Percentiles rank a stretch among this genome's conserved stretches.
Conservation (phyloP, 2,888 invertebrate species). For the Mycalesis mineus region DNA sequence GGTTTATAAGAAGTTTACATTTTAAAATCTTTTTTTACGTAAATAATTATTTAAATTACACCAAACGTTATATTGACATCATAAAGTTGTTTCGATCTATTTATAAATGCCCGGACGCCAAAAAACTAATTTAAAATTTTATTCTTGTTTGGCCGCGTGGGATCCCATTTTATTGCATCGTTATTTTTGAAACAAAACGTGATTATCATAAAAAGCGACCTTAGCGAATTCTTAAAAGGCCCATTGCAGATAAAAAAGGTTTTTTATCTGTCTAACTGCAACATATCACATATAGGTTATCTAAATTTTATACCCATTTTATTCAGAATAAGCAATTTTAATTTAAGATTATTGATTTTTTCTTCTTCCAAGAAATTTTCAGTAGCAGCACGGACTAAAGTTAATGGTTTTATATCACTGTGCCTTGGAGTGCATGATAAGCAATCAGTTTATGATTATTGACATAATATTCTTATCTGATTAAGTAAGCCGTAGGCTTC, state of each 20-base stretch:
- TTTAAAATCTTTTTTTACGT: background rate
- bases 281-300: background rate
- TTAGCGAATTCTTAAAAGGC: slow-evolving; percentile 17
- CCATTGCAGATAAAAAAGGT: background rate
- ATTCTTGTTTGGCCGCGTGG: slow-evolving; percentile 22
- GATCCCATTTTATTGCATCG: slow-evolving; percentile 27
- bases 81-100: slow-evolving; percentile 12
- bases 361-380: no score
- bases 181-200: slow-evolving; percentile 29
- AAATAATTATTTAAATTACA: slow-evolving; percentile 9
- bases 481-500: no score
- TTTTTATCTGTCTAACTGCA: background rate
- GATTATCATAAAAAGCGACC: slow-evolving; percentile 27
- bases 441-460: no score
- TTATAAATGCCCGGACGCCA: slow-evolving; percentile 18
- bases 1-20: no score
- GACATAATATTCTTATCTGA: no score
- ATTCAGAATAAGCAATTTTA: no score
- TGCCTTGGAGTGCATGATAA: no score
- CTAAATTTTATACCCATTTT: no score
- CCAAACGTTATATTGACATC: slow-evolving; percentile 10
- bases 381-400: no score
- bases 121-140: slow-evolving; percentile 27
- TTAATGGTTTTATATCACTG: no score
- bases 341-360: no score